phyloP scores from a whole-genome alignment of 2,888 invertebrate species.

The Epinotia brunnichana region DNA sequence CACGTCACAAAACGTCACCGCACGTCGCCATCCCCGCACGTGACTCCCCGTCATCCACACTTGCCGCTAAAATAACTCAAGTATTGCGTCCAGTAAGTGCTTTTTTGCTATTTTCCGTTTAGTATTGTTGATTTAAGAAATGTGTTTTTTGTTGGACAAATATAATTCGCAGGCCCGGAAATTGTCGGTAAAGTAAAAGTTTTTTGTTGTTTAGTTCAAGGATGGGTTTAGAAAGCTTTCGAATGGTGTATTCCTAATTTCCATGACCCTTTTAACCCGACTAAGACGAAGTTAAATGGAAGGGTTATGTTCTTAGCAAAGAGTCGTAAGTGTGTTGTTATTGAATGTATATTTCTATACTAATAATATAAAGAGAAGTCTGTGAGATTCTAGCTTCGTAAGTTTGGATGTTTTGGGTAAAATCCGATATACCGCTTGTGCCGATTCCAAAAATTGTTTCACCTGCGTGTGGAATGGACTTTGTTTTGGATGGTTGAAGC shows the following conservation, averaged over 20 bases:
- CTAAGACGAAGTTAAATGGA: no score
- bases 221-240: conserved; percentile 2
- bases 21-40: conserved; percentile 2
- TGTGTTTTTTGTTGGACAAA: conserved; percentile 38
- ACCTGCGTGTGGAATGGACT: no score
- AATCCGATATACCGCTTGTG: no score
- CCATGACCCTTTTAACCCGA: background rate
- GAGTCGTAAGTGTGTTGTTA: no score
- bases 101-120: conserved; percentile 24
- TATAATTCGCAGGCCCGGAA: conserved; percentile 18
- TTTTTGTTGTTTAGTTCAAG: background rate
- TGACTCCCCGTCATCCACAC: conserved; percentile 21
- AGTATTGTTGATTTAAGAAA: conserved; percentile 38
- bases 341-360: no score
- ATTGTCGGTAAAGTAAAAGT: conserved; percentile 12
- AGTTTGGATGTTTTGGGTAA: no score
- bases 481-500: no score
- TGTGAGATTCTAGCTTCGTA: no score
- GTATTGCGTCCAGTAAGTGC: conserved; percentile 19
- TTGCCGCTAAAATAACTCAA: conserved; percentile 29
- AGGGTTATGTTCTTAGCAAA: no score
- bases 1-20: conserved; percentile 3
- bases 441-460: no score
- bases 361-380: no score
- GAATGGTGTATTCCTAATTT: background rate